Conservation (phyloP, 2,888 invertebrate genomes). For the Latheticus oryzae region DNA sequence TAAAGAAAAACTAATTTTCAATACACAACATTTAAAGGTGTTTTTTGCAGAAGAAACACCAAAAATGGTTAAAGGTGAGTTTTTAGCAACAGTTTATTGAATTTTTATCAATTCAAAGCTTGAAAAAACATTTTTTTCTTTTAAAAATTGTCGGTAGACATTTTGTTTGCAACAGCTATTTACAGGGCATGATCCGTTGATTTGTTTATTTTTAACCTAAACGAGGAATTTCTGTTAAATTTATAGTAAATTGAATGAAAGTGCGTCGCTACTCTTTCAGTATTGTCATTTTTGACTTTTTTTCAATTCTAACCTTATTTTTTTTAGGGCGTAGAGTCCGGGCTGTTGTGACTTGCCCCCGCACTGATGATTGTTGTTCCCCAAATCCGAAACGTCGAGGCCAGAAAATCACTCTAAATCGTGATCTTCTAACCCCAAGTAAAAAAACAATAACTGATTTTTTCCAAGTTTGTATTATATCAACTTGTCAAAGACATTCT, state of each 20-base stretch:
- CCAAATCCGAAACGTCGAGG: conserved; percentile 43
- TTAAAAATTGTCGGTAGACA: not conserved
- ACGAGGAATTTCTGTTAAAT: not conserved
- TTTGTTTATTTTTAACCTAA: not conserved
- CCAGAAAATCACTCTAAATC: conserved; percentile 13
- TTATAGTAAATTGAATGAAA: too few relatives aligned
- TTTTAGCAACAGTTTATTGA: not conserved
- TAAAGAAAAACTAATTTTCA: too few relatives aligned
- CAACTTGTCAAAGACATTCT: too few relatives aligned
- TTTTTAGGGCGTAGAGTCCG: conserved; percentile 43
- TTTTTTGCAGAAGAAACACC: too few relatives aligned
- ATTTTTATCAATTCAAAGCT: not conserved
- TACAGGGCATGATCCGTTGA: not conserved
- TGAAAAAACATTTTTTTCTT: too few relatives aligned
- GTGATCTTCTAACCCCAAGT: conserved; percentile 11
- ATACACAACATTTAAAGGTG: too few relatives aligned
- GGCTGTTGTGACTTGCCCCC: conserved; percentile 37
- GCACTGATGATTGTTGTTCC: conserved; percentile 44
- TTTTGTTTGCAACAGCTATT: conserved; percentile 21
- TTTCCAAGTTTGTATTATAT: conserved; percentile 36
- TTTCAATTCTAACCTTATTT: conserved; percentile 1
- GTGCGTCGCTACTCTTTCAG: too few relatives aligned
- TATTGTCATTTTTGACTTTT: not conserved
- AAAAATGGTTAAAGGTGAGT: conserved; percentile 35
- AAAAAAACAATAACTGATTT: conserved; percentile 32